Evolutionary conservation across 2,113 vertebrate genomes (phyloP).

Genomic region (Xiphophorus maculatus): DNA sequence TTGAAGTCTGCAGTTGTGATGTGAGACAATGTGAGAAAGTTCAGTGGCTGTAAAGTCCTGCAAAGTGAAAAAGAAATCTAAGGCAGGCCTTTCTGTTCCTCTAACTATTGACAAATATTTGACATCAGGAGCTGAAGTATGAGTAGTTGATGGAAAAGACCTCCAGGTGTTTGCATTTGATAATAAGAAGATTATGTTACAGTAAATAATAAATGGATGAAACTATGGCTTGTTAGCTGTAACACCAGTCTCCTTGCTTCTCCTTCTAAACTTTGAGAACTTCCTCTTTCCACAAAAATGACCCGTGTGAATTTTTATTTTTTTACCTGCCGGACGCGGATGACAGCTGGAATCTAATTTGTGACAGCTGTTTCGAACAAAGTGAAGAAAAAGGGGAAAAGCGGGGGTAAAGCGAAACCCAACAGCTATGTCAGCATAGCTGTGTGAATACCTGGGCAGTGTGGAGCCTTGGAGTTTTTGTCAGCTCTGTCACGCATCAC

Average conservation of each 20-base stretch:
- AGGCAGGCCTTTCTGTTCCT: background rate
- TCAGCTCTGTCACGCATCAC: slow-evolving; percentile 75
- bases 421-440: slow-evolving; percentile 57
- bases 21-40: background rate
- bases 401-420: slow-evolving; percentile 15
- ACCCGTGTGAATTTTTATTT: slow-evolving; percentile 12
- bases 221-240: slow-evolving; percentile 6
- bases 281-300: slow-evolving; percentile 26
- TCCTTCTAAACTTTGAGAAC: slow-evolving; percentile 34
- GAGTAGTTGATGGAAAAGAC: background rate
- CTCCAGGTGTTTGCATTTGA: background rate
- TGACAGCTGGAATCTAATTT: slow-evolving; percentile 64
- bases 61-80: background rate
- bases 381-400: slow-evolving; percentile 30
- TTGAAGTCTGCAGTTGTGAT: background rate
- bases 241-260: slow-evolving; percentile 5
- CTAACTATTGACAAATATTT: slow-evolving; percentile 15
- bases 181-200: background rate
- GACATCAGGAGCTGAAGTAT: background rate
- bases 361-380: slow-evolving; percentile 42
- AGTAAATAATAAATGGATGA: slow-evolving; percentile 4
- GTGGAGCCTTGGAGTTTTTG: slow-evolving; percentile 69
- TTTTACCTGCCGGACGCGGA: slow-evolving; percentile 22
- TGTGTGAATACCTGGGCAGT: slow-evolving; percentile 62
- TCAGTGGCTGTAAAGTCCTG: background rate